Percentiles rank a stretch among this genome's conserved stretches.
Conservation (phyloP, 2,888 invertebrate genomes). For the Morpho deidamia region DNA sequence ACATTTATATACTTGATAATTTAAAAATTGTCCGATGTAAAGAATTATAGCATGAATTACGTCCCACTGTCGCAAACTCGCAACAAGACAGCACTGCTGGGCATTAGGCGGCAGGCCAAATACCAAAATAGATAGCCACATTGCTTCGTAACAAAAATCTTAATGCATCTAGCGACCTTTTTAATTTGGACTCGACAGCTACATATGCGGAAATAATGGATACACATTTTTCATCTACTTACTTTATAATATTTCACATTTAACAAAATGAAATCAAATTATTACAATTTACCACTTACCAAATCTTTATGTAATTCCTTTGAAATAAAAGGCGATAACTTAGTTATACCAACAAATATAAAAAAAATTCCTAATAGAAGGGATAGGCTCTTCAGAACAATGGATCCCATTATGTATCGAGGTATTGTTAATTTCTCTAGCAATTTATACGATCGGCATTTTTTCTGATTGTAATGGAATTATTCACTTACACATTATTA, state of each 20-base stretch:
- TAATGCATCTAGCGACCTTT: constrained; percentile 62
- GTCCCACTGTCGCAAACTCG: constrained; percentile 40
- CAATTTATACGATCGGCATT: constrained; percentile 1
- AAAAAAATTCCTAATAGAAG: constrained; percentile 95
- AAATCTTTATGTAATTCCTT: constrained; percentile 97
- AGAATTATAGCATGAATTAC: constrained; percentile 13
- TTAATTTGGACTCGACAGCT: constrained; percentile 15
- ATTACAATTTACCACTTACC: constrained; percentile 78
- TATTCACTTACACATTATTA: constrained; percentile 4
- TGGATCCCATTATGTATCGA: constrained; percentile 70
- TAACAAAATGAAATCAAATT: too few relatives aligned
- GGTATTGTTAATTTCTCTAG: background rate
- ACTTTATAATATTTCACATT: too few relatives aligned
- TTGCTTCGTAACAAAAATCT: constrained; percentile 65
- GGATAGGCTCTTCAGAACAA: constrained; percentile 94
- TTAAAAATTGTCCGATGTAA: background rate
- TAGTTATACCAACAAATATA: constrained; percentile 95
- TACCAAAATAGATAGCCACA: constrained; percentile 71
- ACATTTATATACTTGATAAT: background rate
- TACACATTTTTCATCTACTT: too few relatives aligned
- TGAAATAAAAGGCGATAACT: constrained; percentile 93
- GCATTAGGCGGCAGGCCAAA: constrained; percentile 76
- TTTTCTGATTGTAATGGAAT: background rate
- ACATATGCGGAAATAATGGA: constrained; percentile 3
- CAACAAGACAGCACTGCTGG: constrained; percentile 49